Evolutionary conservation across 2,113 vertebrate genomes (phyloP), one percentile per base, ranked within the genome.

Genomic region (Mugil cephalus): DNA sequence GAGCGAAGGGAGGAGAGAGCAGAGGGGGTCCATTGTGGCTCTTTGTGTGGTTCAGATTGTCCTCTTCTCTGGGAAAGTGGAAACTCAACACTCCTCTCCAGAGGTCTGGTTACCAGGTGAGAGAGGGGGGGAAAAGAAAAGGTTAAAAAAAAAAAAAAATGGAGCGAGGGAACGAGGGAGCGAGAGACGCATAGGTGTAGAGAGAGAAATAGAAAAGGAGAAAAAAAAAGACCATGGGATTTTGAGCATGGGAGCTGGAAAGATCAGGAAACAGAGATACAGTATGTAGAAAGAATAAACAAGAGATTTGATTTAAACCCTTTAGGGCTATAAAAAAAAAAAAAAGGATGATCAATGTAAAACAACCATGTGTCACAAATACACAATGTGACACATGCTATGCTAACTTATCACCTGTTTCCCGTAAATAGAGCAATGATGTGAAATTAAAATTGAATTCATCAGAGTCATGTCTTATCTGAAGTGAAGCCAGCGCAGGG

Each of bases 81-180:
- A 94, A 94, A 94, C 90, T 90, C 86, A 91, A 94, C 90, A 91
- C 93, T 87, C 79, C 82, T 87, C 90, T 90, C 92, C 85, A 83
- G 90, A 91, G 93, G 88, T 93, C 92, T 91, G 87, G 92, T 94
- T 94, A 93, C 92, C 91, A 93, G 93, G 93, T 93, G 92, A 93
- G 91, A 91, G 91, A 82, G 86, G 70, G 71, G 84, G 87, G 86
- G 88, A 90, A 83, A 81, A 86, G 86, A 78, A 79, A 66, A 53
- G 54, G 52, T 47, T 30, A 65, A 75, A 46, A 56, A 42, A 30
- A 38, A 55, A 59, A 42, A 55, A 88, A 91, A 89, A 90, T 70
- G 84, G 69, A 84, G 73, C 9, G 4, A 56, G 52, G 70, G 69
- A 77, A 80, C 21, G 34, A 69, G 69, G 47, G 60, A 70, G 70